Evolutionary conservation across 1,140 invertebrate genomes (phyloP), one percentile per base, ranked within the genome.

Genomic region (Muscidifurax raptorellus): DNA sequence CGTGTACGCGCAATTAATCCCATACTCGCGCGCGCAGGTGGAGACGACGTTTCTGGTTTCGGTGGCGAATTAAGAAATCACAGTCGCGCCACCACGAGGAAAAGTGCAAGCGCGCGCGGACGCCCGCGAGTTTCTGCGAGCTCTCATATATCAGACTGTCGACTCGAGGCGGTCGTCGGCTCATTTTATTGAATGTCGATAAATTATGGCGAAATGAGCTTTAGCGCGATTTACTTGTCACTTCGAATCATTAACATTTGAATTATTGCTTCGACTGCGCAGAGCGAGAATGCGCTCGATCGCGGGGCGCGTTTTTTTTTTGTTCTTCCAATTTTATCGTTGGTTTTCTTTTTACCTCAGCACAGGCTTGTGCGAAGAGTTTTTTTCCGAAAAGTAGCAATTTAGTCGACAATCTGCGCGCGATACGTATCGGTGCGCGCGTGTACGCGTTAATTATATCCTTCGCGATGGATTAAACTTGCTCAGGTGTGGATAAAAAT

Each of bases 121-220:
- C 52, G 18, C 47, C 13, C 47, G 13, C 52, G 22, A 59, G 15
- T 59, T 59, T 5, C 52, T 59, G 6, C 52, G 52, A 18, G 52
- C 52, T 59, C 52, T n/a, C 52, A 59, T 59, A 59, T n/a, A 59
- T 59, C 52, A 59, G 52, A 59, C 52, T 59, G 52, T 59, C 52
- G 52, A n/a, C 52, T n/a, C 52, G 36, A 40, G 9, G 36, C 36
- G 9, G 36, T 59, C 52, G 52, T 59, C 52, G 52, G 18, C 52
- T 59, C 52, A 18, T 59, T 59, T 22, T 59, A 59, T 59, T 59
- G 52, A 59, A 59, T 59, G 52, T 18, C 52, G 22, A 59, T 59
- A 59, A 59, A 59, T 59, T 59, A 59, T n/a, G 22, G 52, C 18
- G 52, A 59, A 59, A 59, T 59, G 52, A 59, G 52, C 52, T 59